Evolutionary conservation across 2,888 invertebrate genomes (phyloP).

Genomic region (Nudaria mundana): DNA sequence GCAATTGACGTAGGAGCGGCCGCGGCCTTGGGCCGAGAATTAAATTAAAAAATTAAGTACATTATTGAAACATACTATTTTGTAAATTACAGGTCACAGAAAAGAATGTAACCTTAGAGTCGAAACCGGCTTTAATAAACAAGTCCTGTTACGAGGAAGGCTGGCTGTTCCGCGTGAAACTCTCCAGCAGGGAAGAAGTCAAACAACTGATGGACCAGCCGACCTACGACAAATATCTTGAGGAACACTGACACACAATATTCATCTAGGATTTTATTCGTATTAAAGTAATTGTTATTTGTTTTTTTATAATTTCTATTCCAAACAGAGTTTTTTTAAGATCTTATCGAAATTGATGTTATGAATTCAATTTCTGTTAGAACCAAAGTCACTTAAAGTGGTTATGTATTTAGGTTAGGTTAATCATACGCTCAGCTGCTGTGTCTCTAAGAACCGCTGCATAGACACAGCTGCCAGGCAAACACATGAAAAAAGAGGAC

Average conservation of each 20-base stretch:
- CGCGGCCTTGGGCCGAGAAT: no score
- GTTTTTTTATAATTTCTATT: not conserved
- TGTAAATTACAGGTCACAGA: constrained; percentile 81
- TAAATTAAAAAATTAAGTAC: no score
- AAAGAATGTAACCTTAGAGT: constrained; percentile 86
- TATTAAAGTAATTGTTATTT: constrained; percentile 27
- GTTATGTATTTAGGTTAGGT: no score
- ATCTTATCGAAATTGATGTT: no score
- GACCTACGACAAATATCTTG: constrained; percentile 84
- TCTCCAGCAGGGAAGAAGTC: constrained; percentile 84
- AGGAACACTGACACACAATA: constrained; percentile 47
- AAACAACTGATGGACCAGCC: constrained; percentile 86
- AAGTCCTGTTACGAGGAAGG: constrained; percentile 91
- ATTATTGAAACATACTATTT: not conserved
- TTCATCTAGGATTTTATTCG: constrained; percentile 19
- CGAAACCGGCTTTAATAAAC: constrained; percentile 90
- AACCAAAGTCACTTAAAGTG: no score
- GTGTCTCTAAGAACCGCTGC: no score
- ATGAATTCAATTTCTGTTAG: no score
- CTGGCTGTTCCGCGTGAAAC: constrained; percentile 91
- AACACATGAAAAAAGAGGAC: not conserved
- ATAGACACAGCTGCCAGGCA: not conserved
- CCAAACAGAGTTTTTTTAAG: no score
- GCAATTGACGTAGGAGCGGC: no score
- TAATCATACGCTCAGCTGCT: no score